Conservation (phyloP, 2,113 vertebrate species). For the Sakesphorus luctuosus region DNA sequence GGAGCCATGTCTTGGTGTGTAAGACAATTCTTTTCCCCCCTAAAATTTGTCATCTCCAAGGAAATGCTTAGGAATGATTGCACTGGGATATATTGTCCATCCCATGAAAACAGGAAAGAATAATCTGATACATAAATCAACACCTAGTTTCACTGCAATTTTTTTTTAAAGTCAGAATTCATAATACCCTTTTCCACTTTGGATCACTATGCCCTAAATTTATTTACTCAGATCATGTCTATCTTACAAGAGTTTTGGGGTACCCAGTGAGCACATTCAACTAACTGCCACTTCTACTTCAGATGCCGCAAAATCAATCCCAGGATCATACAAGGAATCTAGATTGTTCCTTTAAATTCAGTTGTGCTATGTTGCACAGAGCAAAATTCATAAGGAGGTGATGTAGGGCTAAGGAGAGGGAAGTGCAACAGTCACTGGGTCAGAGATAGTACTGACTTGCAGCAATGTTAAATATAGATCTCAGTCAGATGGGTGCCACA, state of each 20-base stretch:
- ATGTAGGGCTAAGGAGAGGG: not conserved
- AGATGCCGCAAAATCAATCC: slow-evolving; percentile 19
- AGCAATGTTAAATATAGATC: not conserved
- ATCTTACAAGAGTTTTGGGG: slow-evolving; percentile 26
- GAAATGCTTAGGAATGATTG: not conserved
- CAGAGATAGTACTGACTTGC: not conserved
- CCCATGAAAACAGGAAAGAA: not conserved
- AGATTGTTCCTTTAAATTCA: not conserved
- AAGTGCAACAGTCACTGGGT: not conserved
- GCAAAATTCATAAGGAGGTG: not conserved
- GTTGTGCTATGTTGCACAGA: not conserved
- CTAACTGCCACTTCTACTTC: not conserved
- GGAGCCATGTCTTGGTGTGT: not conserved
- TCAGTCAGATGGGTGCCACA: not conserved
- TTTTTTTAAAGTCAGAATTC: slow-evolving; percentile 13
- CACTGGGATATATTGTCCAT: not conserved
- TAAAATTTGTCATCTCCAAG: not conserved
- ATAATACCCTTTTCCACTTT: not conserved
- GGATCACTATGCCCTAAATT: not conserved
- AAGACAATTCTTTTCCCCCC: not conserved
- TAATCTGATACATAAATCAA: not conserved
- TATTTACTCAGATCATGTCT: not conserved
- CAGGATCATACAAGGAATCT: slow-evolving; percentile 6
- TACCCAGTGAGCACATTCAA: not conserved
- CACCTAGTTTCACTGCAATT: slow-evolving; percentile 27